Conservation (phyloP, 1,140 invertebrate species). For the Palaemon carinicauda region DNA sequence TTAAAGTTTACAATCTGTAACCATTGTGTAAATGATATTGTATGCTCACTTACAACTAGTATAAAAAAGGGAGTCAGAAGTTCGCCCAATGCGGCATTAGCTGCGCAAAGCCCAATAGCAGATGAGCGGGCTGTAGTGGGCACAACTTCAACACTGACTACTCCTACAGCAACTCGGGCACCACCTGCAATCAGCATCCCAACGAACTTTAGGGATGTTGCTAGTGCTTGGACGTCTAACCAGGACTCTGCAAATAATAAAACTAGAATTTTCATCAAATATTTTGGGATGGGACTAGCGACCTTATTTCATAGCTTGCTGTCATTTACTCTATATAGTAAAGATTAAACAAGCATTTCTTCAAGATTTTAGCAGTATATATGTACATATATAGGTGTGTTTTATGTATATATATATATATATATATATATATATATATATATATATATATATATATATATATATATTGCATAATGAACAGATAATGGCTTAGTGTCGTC, state of each 20-base stretch:
- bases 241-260: neutral
- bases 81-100: constrained; percentile 41
- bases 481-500: too few relatives aligned
- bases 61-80: constrained; percentile 21
- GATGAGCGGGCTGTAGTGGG: constrained; percentile 45
- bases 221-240: constrained; percentile 19
- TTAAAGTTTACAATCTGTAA: too few relatives aligned
- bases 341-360: too few relatives aligned
- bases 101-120: constrained; percentile 38
- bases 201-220: constrained; percentile 16
- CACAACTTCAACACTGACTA: constrained; percentile 37
- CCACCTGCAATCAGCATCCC: constrained; percentile 29
- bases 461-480: too few relatives aligned
- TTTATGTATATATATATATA: too few relatives aligned
- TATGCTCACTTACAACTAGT: constrained; percentile 17
- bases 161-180: constrained; percentile 23
- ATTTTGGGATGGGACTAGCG: neutral
- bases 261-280: neutral
- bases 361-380: too few relatives aligned
- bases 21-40: neutral
- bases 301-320: too few relatives aligned
- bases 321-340: too few relatives aligned
- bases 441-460: too few relatives aligned
- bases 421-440: too few relatives aligned
- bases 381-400: too few relatives aligned